phyloP scores from a whole-genome alignment of 2,113 vertebrate species.

The Corythoichthys haematopterus region DNA sequence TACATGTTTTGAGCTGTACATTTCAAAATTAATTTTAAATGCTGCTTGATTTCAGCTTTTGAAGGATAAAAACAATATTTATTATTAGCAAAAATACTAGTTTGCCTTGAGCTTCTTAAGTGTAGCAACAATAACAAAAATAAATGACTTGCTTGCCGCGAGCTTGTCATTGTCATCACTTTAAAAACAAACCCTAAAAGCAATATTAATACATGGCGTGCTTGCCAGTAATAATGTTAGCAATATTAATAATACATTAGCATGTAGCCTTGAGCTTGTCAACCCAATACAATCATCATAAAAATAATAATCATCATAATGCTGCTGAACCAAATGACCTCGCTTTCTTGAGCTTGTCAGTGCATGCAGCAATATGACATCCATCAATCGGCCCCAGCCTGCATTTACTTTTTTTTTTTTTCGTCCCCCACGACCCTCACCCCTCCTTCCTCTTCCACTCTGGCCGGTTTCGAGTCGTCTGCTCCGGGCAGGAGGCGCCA shows the following conservation, averaged over 20 bases:
- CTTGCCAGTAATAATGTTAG: constrained; percentile 7
- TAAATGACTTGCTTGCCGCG: not conserved
- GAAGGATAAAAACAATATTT: not conserved
- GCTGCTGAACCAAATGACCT: constrained; percentile 24
- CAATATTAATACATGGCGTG: not conserved
- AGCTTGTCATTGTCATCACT: too few species aligned
- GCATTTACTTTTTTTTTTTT: constrained; percentile 33
- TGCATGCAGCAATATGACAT: constrained; percentile 29
- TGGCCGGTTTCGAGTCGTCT: constrained; percentile 79
- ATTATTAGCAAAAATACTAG: not conserved
- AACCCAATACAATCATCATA: not conserved
- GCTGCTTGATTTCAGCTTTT: not conserved
- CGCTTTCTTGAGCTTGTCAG: not conserved
- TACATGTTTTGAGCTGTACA: not conserved
- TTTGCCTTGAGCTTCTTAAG: not conserved
- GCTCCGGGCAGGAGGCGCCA: constrained; percentile 85
- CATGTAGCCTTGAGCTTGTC: not conserved
- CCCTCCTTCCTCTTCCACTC: constrained; percentile 43
- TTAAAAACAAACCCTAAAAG: not conserved
- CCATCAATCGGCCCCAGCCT: constrained; percentile 41
- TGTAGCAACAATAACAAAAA: not conserved
- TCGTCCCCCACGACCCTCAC: constrained; percentile 31
- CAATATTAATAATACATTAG: not conserved
- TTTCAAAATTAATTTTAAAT: not conserved
- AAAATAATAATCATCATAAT: constrained; percentile 13